Conservation (phyloP, 2,797 vertebrate genomes). For the Acomys russatus region DNA sequence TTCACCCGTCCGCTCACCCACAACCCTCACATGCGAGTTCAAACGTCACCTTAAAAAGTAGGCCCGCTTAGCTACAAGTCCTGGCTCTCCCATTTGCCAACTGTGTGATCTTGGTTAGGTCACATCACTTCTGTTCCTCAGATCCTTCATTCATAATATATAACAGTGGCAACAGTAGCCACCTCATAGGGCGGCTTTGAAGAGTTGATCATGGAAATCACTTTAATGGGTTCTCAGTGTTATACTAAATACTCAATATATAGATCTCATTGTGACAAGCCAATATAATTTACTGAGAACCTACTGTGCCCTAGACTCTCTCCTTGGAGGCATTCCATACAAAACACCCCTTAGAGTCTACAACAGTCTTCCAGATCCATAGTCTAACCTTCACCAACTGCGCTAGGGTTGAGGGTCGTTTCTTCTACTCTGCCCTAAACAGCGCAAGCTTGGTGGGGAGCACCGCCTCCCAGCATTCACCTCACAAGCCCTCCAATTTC, state of each 20-base stretch:
- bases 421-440: neutral
- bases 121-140: neutral
- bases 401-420: neutral
- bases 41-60: neutral
- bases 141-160: neutral
- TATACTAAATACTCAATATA: neutral
- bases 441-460: neutral
- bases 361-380: neutral
- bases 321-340: neutral
- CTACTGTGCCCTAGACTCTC: neutral
- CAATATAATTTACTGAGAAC: neutral
- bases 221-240: conserved; percentile 1
- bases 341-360: neutral
- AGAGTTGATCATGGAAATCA: neutral
- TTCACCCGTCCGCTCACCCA: neutral
- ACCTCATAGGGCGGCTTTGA: neutral
- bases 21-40: neutral
- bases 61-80: neutral
- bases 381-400: neutral
- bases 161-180: neutral
- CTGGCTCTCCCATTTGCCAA: neutral
- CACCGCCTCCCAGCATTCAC: conserved; percentile 43
- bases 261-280: neutral
- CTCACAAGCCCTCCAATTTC: conserved; percentile 77
- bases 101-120: neutral